These are phyloP conservation scores for Cantharis rufa DNA, from an alignment of 2,888 invertebrate species.

Conservation along the genomic window DNA sequence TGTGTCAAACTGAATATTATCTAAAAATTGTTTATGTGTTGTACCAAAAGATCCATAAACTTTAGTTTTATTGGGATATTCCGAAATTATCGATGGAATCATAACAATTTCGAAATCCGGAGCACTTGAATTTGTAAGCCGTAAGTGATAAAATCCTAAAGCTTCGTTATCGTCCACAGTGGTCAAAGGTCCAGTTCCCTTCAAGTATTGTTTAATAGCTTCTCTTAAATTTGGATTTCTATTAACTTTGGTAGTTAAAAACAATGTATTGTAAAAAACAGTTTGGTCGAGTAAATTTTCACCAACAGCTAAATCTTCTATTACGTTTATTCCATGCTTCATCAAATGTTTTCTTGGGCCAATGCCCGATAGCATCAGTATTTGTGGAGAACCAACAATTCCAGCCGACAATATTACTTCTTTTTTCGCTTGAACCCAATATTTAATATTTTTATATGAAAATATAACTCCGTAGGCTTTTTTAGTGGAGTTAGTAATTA, in stretches of 20 bases:
- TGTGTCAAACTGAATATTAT: not conserved
- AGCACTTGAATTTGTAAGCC: not conserved
- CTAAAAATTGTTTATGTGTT: not conserved
- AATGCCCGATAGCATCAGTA: slow-evolving; percentile 44
- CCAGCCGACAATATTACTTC: slow-evolving; percentile 79
- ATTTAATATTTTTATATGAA: slow-evolving; percentile 53
- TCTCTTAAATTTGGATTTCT: slow-evolving; percentile 6
- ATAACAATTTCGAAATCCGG: slow-evolving; percentile 2
- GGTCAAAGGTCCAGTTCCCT: slow-evolving; percentile 32
- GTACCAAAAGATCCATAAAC: not conserved
- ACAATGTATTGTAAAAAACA: slow-evolving; percentile 34
- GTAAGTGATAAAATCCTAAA: slow-evolving; percentile 10
- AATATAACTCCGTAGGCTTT: slow-evolving; percentile 63
- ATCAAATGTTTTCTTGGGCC: slow-evolving; percentile 40
- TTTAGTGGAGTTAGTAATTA: slow-evolving; percentile 59
- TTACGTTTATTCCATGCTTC: slow-evolving; percentile 33
- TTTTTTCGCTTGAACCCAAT: slow-evolving; percentile 60
- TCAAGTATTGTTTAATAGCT: slow-evolving; percentile 31
- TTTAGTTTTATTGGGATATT: not conserved
- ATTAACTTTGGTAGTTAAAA: slow-evolving; percentile 26
- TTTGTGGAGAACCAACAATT: slow-evolving; percentile 63
- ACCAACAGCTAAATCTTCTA: slow-evolving; percentile 39
- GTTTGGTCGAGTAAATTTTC: slow-evolving; percentile 39
- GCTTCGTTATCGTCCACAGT: slow-evolving; percentile 23
- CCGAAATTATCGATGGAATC: not conserved